Base-by-base conservation (phyloP, 2,113 vertebrate genomes). In the Ursus arctos region DNA sequence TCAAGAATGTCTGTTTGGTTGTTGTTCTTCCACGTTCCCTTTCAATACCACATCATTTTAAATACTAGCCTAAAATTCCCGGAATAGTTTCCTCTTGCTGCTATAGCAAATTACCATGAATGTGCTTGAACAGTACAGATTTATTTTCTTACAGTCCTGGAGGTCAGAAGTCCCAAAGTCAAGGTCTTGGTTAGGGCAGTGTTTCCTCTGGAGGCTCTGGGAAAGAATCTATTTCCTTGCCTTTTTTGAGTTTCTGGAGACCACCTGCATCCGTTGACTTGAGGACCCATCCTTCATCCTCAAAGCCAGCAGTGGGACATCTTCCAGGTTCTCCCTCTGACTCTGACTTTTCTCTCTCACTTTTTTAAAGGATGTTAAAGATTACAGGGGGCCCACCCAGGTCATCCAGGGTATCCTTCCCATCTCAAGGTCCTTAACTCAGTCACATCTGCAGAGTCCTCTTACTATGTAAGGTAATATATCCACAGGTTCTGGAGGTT, bases 61-160 rank as follows among this genome's bases (percentile, higher is more conserved):
- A 95, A 43, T 87, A 63, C 57, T 96, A 93, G 74, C 7, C 40
- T 83, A 43, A 49, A 91, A 24, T 83, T 91, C 33, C 22, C 72
- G 0, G 51, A 28, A 9, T 81, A n/a, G 57, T 97, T 67, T 92
- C 26, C 81, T 51, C 1, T 71, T 51, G 13, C n/a, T 84, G 21
- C 47, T 91, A 0, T 69, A 71, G 40, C 18, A 69, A 15, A 53
- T 72, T 4, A 40, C 28, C 36, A 40, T 8, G 49, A 36, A 33
- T 14, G 16, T 61, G 36, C 36, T 77, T 88, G 43, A 33, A 79
- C 10, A 65, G 7, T 51, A 4, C 65, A 91, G 61, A 22, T 43
- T 49, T 67, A 26, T 80, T 91, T 43, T 91, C 31, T 51, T 4
- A 84, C 0, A 36, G 31, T 83, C 57, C 7, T 19, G 18, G 47